A percentile compares a stretch with the other conserved stretches of the same genome.
Evolutionary conservation across 1,140 invertebrate genomes (phyloP).

Genomic region (Heliconius eleuchia): DNA sequence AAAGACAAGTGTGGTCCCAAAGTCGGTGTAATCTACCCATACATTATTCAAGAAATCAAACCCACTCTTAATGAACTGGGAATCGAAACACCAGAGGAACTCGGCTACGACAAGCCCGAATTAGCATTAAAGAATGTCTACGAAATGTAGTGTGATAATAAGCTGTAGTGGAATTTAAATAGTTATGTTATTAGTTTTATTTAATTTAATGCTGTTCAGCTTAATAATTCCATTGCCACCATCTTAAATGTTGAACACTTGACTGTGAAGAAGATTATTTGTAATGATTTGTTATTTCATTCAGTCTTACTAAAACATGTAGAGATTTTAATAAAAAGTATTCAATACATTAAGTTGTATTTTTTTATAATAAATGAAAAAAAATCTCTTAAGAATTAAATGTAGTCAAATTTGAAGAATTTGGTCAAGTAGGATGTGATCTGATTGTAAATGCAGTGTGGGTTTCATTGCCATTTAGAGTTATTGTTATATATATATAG

Average conservation of each 20-base stretch:
- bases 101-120: slow-evolving; percentile 99
- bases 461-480: too few relatives aligned
- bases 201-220: slow-evolving; percentile 44
- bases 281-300: slow-evolving; percentile 26
- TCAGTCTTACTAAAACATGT: slow-evolving; percentile 9
- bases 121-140: slow-evolving; percentile 90
- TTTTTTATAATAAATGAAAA: too few relatives aligned
- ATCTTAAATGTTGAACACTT: slow-evolving; percentile 8
- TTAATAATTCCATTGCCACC: slow-evolving; percentile 46
- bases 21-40: slow-evolving; percentile 93
- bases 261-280: neutral
- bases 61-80: slow-evolving; percentile 97
- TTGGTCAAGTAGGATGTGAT: too few relatives aligned
- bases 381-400: too few relatives aligned
- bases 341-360: neutral
- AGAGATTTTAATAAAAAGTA: slow-evolving; percentile 8
- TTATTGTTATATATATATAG: too few relatives aligned
- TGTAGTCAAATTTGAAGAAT: too few relatives aligned
- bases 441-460: too few relatives aligned
- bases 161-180: slow-evolving; percentile 73
- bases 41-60: slow-evolving; percentile 95
- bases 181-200: slow-evolving; percentile 74
- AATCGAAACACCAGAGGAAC: slow-evolving; percentile 95
- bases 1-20: slow-evolving; percentile 94
- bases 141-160: slow-evolving; percentile 78